A percentile compares a stretch with the other conserved stretches of the same genome.
Evolutionary conservation across 2,888 invertebrate genomes (phyloP).

Genomic region (Calliopum simillimum): DNA sequence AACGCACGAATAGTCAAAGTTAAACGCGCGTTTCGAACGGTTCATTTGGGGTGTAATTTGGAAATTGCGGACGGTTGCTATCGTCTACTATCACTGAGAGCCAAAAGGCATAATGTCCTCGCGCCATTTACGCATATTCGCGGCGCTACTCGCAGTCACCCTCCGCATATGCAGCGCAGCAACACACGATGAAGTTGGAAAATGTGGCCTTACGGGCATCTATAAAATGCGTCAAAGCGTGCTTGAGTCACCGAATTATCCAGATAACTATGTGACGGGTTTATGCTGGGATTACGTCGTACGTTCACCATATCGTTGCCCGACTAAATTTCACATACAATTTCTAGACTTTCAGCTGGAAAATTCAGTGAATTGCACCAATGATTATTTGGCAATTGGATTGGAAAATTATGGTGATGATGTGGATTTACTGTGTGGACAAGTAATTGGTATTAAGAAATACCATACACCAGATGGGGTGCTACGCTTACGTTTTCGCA

Average conservation of each 20-base stretch:
- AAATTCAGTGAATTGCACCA: constrained; percentile 68
- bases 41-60: constrained; percentile 28
- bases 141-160: neutral
- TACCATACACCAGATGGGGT: constrained; percentile 68
- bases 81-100: neutral
- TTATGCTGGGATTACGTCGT: constrained; percentile 69
- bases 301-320: constrained; percentile 68
- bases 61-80: neutral
- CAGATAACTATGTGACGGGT: constrained; percentile 67
- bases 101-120: neutral
- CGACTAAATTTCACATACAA: constrained; percentile 70
- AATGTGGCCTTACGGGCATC: constrained; percentile 63
- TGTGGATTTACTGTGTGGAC: constrained; percentile 69
- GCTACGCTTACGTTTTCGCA: constrained; percentile 68
- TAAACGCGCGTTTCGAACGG: constrained; percentile 46
- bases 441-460: constrained; percentile 66
- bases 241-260: constrained; percentile 70
- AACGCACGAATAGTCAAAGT: constrained; percentile 49
- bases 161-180: constrained; percentile 33
- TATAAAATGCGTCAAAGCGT: constrained; percentile 68
- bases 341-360: constrained; percentile 71
- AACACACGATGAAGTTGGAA: constrained; percentile 59
- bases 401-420: constrained; percentile 60
- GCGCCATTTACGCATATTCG: neutral
- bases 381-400: constrained; percentile 70